These are phyloP conservation scores for Hyalella azteca DNA, from an alignment of 2,888 invertebrate genomes.

Conservation along the genomic window DNA sequence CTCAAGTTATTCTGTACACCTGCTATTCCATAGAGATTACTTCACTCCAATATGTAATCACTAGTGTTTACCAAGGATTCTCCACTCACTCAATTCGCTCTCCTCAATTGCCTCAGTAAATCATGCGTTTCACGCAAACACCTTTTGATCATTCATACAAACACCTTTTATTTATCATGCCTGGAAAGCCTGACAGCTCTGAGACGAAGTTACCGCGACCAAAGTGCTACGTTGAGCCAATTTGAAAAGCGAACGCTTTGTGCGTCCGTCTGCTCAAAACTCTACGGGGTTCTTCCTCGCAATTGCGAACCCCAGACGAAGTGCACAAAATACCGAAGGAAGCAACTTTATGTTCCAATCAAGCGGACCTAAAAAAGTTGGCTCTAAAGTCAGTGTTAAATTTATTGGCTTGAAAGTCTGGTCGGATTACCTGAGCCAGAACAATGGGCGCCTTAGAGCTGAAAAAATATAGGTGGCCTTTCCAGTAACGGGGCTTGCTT, in stretches of 20 bases:
- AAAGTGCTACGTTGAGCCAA: not conserved
- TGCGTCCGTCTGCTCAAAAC: not conserved
- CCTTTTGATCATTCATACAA: too few species aligned
- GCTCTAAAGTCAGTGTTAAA: conserved; percentile 22
- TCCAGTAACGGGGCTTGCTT: too few species aligned
- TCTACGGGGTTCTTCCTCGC: not conserved
- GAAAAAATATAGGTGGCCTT: not conserved
- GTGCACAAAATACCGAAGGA: not conserved
- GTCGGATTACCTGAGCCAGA: conserved; percentile 12
- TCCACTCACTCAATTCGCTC: too few species aligned
- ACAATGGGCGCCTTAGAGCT: not conserved
- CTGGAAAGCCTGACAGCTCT: too few species aligned
- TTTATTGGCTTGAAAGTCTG: conserved; percentile 22
- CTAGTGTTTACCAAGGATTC: too few species aligned
- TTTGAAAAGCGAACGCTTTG: not conserved
- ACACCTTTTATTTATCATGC: too few species aligned
- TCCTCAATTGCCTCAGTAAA: too few species aligned
- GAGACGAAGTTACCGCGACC: not conserved
- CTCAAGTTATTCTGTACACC: too few species aligned
- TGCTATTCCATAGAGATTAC: too few species aligned
- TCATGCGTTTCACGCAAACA: too few species aligned
- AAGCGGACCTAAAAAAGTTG: conserved; percentile 27
- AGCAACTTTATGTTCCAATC: conserved; percentile 30
- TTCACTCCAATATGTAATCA: too few species aligned
- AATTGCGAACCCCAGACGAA: conserved; percentile 2